phyloP scores from a whole-genome alignment of 2,113 vertebrate genomes.

The Noctilio leporinus region DNA sequence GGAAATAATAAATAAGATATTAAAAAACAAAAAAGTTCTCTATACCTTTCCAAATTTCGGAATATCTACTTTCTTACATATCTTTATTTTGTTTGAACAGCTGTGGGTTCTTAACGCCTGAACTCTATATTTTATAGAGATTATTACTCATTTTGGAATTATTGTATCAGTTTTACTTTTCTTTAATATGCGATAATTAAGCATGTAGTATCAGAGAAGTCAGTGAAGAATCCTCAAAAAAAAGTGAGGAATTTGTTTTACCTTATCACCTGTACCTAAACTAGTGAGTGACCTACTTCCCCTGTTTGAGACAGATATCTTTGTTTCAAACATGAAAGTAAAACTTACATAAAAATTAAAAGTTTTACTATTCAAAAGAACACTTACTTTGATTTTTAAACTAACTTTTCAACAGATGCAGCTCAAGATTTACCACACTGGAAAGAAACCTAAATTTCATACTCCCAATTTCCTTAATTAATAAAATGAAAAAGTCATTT shows the following conservation, averaged over 20 bases:
- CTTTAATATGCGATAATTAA: background rate
- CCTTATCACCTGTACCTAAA: background rate
- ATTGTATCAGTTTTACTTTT: background rate
- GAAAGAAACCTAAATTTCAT: background rate
- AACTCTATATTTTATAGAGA: background rate
- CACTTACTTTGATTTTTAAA: conserved; percentile 6
- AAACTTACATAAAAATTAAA: background rate
- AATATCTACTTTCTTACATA: background rate
- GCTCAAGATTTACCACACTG: background rate
- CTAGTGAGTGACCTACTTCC: background rate
- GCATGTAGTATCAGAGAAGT: background rate
- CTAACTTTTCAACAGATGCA: background rate
- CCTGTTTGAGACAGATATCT: background rate
- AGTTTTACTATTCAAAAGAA: background rate
- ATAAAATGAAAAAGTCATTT: background rate
- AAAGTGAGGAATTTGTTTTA: background rate
- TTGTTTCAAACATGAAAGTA: background rate
- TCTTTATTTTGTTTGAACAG: background rate
- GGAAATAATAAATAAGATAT: too few species aligned
- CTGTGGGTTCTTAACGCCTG: background rate
- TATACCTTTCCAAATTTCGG: background rate
- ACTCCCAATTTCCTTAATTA: background rate
- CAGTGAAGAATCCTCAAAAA: background rate
- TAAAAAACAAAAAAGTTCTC: too few species aligned
- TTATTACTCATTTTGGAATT: background rate